phyloP scores from a whole-genome alignment of 2,888 invertebrate genomes.

The Cataglyphis albicans region DNA sequence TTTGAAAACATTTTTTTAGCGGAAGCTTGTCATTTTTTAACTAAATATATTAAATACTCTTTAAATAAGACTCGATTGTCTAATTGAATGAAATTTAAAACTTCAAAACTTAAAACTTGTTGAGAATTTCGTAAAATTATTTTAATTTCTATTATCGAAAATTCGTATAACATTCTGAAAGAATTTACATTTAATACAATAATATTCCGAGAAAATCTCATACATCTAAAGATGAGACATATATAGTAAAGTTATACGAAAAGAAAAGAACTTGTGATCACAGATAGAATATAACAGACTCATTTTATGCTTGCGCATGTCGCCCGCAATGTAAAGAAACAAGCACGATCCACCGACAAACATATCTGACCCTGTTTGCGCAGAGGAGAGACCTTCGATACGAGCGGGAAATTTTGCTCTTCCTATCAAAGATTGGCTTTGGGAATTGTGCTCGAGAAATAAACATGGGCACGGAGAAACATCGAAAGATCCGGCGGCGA shows the following conservation, averaged over 20 bases:
- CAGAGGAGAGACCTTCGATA: background rate
- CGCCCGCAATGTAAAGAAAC: conserved; percentile 11
- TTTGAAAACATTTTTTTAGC: background rate
- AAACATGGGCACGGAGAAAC: conserved; percentile 31
- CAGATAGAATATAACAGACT: conserved; percentile 6
- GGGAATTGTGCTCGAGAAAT: conserved; percentile 39
- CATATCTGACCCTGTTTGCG: conserved; percentile 1
- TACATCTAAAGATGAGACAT: background rate
- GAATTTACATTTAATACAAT: background rate
- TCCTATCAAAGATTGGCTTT: conserved; percentile 48
- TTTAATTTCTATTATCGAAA: background rate
- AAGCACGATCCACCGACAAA: conserved; percentile 39
- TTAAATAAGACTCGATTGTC: background rate
- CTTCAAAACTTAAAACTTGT: background rate
- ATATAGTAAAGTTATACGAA: background rate
- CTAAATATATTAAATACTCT: background rate
- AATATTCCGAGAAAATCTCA: background rate
- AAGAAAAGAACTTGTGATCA: background rate
- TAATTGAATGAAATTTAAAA: background rate
- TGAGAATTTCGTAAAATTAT: background rate
- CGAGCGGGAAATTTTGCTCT: conserved; percentile 49
- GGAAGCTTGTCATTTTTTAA: background rate
- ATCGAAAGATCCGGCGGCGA: background rate
- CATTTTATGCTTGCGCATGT: background rate
- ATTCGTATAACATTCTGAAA: background rate